Evolutionary conservation across 2,888 invertebrate genomes (phyloP).

Genomic region (Parthenolecanium corni): DNA sequence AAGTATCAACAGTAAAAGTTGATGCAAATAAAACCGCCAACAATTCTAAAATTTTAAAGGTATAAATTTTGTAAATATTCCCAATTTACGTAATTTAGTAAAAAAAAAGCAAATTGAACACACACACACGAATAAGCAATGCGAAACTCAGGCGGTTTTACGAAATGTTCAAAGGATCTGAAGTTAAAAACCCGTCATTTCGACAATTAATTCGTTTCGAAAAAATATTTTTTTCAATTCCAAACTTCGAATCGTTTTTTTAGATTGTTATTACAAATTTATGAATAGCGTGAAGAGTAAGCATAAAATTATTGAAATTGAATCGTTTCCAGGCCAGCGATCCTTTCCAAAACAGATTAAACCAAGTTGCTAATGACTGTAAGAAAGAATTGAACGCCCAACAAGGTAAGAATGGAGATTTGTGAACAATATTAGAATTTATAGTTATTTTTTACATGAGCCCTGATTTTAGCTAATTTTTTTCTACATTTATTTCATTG

Average conservation of each 20-base stretch:
- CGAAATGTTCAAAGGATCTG: not conserved
- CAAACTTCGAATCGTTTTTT: no score
- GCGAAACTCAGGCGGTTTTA: not conserved
- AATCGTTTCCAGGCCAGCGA: conserved; percentile 15
- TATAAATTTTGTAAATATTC: conserved; percentile 5
- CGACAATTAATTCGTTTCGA: not conserved
- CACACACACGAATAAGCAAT: not conserved
- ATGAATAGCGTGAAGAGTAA: not conserved
- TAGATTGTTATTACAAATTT: not conserved
- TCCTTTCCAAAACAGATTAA: conserved; percentile 13
- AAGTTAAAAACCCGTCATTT: not conserved
- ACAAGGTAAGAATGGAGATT: conserved; percentile 14
- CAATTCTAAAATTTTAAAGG: conserved; percentile 20
- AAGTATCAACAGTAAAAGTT: conserved; percentile 7
- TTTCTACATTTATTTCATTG: no score
- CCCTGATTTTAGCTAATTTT: no score
- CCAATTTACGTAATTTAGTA: conserved; percentile 6
- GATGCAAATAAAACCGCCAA: conserved; percentile 25
- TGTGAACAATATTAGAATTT: no score
- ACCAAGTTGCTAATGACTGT: conserved; percentile 22
- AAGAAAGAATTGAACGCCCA: conserved; percentile 30
- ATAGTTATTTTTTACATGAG: no score
- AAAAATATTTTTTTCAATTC: no score
- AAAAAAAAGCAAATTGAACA: no score
- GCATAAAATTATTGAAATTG: no score